A percentile compares a stretch with the other conserved stretches of the same genome.
These are phyloP conservation scores for Donacobius atricapilla DNA, from an alignment of 2,113 vertebrate genomes.

Conservation along the genomic window DNA sequence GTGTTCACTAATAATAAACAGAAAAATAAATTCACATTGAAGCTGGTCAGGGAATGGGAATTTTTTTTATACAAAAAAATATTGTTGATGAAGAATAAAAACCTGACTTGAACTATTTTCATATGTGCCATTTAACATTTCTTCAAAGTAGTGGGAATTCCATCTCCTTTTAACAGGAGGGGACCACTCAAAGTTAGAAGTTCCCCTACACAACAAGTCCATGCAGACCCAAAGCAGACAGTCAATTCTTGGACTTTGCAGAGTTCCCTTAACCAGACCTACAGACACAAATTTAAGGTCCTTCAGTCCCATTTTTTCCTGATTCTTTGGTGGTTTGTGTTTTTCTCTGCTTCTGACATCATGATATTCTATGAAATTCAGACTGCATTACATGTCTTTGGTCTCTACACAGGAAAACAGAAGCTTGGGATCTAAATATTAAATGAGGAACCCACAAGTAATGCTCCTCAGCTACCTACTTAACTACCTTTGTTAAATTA, in stretches of 20 bases:
- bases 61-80: background rate
- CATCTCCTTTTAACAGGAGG: background rate
- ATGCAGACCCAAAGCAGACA: background rate
- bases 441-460: background rate
- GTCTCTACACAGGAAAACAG: background rate
- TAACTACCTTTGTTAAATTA: background rate
- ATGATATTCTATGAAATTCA: background rate
- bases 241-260: background rate
- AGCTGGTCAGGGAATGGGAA: background rate
- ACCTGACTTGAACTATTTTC: background rate
- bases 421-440: background rate
- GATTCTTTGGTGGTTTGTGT: background rate
- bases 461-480: background rate
- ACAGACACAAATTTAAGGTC: background rate
- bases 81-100: background rate
- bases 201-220: background rate
- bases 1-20: background rate
- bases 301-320: background rate
- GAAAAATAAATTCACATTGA: background rate
- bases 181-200: background rate
- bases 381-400: background rate
- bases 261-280: background rate
- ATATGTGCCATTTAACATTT: background rate
- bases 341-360: background rate
- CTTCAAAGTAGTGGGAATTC: background rate